Conservation (phyloP, 2,797 vertebrate species). For the Diceros bicornis region DNA sequence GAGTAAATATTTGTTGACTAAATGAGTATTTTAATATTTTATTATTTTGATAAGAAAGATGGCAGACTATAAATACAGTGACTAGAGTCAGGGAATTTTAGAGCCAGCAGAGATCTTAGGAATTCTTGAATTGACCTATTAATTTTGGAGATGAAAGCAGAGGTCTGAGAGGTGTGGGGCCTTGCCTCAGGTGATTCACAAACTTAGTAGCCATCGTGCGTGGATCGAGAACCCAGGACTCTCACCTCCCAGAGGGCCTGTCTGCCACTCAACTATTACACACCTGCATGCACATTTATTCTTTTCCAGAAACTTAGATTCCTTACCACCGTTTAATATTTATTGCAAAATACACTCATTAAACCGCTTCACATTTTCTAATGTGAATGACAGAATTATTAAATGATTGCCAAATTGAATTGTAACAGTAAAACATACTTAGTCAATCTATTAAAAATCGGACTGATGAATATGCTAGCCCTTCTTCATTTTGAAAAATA, state of each 20-base stretch:
- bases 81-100: not conserved
- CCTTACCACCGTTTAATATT: not conserved
- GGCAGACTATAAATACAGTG: rapidly evolving
- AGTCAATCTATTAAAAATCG: conserved; percentile 78
- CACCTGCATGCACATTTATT: rapidly evolving
- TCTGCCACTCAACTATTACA: rapidly evolving
- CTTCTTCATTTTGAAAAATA: conserved; percentile 78
- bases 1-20: not conserved
- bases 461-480: conserved; percentile 73
- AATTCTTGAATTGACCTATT: rapidly evolving
- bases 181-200: rapidly evolving
- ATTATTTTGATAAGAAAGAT: not conserved
- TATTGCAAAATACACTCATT: conserved; percentile 57
- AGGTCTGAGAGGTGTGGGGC: not conserved
- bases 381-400: conserved; percentile 68
- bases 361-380: conserved; percentile 68
- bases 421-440: conserved; percentile 78
- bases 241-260: not conserved
- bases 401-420: conserved; percentile 74
- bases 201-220: rapidly evolving
- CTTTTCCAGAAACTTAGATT: not conserved
- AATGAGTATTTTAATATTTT: not conserved
- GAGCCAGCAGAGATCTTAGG: not conserved
- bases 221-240: not conserved
- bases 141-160: not conserved